A percentile compares a stretch with the other conserved stretches of the same genome.
Conservation (phyloP, 2,797 vertebrate species). For the Semotilus atromaculatus region DNA sequence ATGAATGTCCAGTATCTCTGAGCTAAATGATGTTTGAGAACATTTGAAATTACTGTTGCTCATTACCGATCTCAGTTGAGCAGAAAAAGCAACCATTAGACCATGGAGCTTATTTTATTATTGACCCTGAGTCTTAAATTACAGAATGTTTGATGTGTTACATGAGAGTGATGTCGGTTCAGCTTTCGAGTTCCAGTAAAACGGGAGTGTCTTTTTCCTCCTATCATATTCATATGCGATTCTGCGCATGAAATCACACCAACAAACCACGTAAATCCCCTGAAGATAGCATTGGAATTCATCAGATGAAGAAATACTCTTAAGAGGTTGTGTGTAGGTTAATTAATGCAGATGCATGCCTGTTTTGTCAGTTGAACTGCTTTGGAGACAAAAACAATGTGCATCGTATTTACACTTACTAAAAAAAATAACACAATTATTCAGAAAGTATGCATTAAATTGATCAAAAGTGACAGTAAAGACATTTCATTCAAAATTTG, state of each 20-base stretch:
- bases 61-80: slow-evolving; percentile 27
- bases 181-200: slow-evolving; percentile 34
- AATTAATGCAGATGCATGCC: slow-evolving; percentile 18
- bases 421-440: background rate
- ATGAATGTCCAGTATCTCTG: slow-evolving; percentile 38
- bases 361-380: background rate
- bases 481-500: background rate
- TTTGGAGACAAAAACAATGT: background rate
- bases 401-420: background rate
- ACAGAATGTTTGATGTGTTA: slow-evolving; percentile 39
- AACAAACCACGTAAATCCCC: background rate
- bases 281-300: background rate
- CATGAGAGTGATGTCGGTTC: slow-evolving; percentile 25
- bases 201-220: slow-evolving; percentile 1
- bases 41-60: slow-evolving; percentile 26
- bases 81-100: slow-evolving; percentile 47
- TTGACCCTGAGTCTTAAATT: slow-evolving; percentile 49
- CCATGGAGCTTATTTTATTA: slow-evolving; percentile 41
- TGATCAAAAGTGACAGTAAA: background rate
- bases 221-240: background rate
- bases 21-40: slow-evolving; percentile 25
- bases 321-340: slow-evolving; percentile 12
- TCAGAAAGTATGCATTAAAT: background rate
- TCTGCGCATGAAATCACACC: background rate
- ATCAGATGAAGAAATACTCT: slow-evolving; percentile 7